Base-by-base conservation (phyloP, 2,888 invertebrate species). In the Cryptocephalus moraei region DNA sequence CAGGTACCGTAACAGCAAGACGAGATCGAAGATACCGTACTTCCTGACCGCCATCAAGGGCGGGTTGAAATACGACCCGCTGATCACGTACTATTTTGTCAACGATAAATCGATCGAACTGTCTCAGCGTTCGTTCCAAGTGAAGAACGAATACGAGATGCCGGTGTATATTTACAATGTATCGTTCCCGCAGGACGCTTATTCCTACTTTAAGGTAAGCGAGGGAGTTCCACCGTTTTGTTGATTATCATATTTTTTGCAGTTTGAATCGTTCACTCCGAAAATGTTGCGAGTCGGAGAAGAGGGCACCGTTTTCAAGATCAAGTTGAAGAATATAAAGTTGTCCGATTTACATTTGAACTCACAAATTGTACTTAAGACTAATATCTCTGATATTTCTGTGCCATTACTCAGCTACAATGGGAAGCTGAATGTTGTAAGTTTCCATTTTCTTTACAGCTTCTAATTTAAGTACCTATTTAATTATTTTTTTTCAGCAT, bases 141-240 rank as follows among this genome's bases (percentile, higher is more conserved):
- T 88, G 49, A 78, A 79, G 45, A 91, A 91, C 70, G 79, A 79
- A 58, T 89, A 86, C 67, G 77, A 80, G 60, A 75, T 81, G 56
- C 81, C 88, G 8, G 67, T 91, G 48, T 82, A 82, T 50, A 73
- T 91, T 52, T 80, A 81, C 51, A 86, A 87, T 66, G 76, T 85
- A 39, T 78, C 81, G 8, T 69, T 89, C 55, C 75, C 80, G 8
- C 64, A 73, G 12, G 80, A 81, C 49, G 79, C 79, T 43, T 72
- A 73, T 44, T 49, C 52, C 8, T 49, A 53, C 14, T 57, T 57
- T 47, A 57, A 58, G 52, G 60, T 59, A 50, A 13, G 38, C 41
- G n/a, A 12, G 9, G 33, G 11, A 10, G 9, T 8, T 33, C 8
- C 9, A 10, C 32, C 9, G 9, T 33, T 8, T 31, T 2, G 33